Percentiles rank a stretch among this genome's conserved stretches.
These are phyloP conservation scores for Chiloscyllium punctatum DNA, from an alignment of 2,797 vertebrate species.

Conservation along the genomic window DNA sequence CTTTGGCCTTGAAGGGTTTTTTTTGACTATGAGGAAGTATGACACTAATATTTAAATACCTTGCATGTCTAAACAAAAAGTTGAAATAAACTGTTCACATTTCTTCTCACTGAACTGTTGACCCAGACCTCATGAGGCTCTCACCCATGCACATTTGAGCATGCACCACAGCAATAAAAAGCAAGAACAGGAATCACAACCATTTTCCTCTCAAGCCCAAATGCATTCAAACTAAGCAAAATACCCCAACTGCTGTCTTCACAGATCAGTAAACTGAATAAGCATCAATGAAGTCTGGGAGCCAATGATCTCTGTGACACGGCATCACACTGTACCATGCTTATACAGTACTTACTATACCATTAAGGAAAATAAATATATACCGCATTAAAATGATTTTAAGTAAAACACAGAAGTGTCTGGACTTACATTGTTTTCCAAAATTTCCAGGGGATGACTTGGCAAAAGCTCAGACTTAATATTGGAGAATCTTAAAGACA, in stretches of 20 bases:
- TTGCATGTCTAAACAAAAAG: background rate
- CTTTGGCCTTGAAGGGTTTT: background rate
- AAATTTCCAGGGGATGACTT: slow-evolving; percentile 81
- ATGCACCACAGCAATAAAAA: background rate
- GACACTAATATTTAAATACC: background rate
- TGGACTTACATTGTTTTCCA: slow-evolving; percentile 86
- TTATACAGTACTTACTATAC: background rate
- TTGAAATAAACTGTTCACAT: background rate
- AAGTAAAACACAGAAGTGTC: background rate
- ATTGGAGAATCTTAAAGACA: slow-evolving; percentile 68
- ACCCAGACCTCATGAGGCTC: background rate
- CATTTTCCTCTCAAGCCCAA: background rate
- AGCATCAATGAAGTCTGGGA: background rate
- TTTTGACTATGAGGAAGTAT: background rate
- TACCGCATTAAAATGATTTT: background rate
- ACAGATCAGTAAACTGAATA: background rate
- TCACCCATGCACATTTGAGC: background rate
- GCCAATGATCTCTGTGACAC: background rate
- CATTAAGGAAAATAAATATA: background rate
- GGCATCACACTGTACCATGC: background rate
- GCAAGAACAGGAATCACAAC: background rate
- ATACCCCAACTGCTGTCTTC: background rate
- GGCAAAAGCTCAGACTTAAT: slow-evolving; percentile 87
- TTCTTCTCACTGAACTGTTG: background rate
- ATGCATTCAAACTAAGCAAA: background rate